Evolutionary conservation across 2,888 invertebrate species (phyloP), one percentile per base, ranked within the genome.

Genomic region (Nesidiocoris tenuis): DNA sequence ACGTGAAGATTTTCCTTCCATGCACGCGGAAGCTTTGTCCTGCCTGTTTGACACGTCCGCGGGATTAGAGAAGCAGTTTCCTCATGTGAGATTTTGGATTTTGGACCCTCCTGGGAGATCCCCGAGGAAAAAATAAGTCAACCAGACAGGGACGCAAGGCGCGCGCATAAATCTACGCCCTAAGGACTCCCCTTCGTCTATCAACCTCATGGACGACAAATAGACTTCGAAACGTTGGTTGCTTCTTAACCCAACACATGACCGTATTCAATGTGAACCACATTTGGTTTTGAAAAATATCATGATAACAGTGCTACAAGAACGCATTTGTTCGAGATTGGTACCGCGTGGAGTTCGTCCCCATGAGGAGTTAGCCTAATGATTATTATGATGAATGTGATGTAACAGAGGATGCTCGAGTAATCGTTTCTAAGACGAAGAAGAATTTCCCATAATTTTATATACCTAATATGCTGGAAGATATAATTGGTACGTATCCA

Each of bases 111-210:
- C 65, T 19, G 65, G 18, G 65, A 65, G 65, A 65, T 39, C 39
- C 19, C 25, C 65, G 25, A 22, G 25, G 39, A 39, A 65, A 65
- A 65, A 65, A 39, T 17, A 39, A 39, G 18, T 25, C 3, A 39
- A 39, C 39, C 39, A 24, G 65, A 39, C 65, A 65, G 65, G 19
- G 39, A 25, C 12, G 65, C 65, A 65, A 39, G 65, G n/a, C 65
- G 39, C 65, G 65, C 65, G 39, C 65, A 65, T 65, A 65, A 65
- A 65, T 65, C 65, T 65, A 39, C 54, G 39, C 39, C 64, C 19
- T 16, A 25, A 63, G 63, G 17, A 19, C 21, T 21, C 63, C 63
- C 63, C 63, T 9, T 12, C 17, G n/a, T n/a, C n/a, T n/a, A n/a
- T 23, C 9, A 1, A 39, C 18, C 19, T 23, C 39, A 65, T 25